A percentile compares a stretch with the other conserved stretches of the same genome.
Conservation (phyloP, 2,888 invertebrate genomes). For the Luperina nickerlii region DNA sequence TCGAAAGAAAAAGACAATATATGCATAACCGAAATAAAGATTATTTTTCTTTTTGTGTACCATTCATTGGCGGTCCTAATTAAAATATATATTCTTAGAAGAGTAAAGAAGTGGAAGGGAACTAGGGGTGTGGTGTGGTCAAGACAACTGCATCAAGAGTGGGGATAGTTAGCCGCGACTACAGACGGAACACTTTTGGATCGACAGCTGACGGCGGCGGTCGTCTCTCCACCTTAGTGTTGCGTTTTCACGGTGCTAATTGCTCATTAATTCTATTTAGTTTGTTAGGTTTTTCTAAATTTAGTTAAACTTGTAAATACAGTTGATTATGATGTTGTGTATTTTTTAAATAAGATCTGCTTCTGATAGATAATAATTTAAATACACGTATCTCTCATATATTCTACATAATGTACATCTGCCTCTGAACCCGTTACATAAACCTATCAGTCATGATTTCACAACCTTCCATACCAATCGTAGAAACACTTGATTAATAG, state of each 20-base stretch:
- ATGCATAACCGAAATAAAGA: no score
- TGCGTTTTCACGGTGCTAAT: no score
- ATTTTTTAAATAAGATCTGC: no score
- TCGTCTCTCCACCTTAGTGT: not conserved
- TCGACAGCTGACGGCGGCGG: not conserved
- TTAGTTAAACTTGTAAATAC: no score
- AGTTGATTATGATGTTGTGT: no score
- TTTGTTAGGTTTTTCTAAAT: no score
- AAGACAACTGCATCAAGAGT: not conserved
- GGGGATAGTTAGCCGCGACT: not conserved
- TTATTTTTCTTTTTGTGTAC: no score
- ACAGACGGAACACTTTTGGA: not conserved
- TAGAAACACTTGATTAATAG: conserved; percentile 58
- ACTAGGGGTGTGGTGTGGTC: no score
- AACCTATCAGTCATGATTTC: conserved; percentile 29
- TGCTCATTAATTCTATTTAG: no score
- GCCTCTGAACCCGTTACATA: conserved; percentile 10
- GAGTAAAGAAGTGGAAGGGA: not conserved
- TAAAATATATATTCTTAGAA: not conserved
- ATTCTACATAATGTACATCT: not conserved
- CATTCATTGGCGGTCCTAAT: no score
- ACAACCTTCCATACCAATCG: conserved; percentile 32
- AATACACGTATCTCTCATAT: not conserved
- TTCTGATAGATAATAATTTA: not conserved
- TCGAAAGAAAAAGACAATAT: no score